These are phyloP conservation scores for Caenorhabditis latens DNA, from an alignment of 1,140 invertebrate species.

Conservation along the genomic window DNA sequence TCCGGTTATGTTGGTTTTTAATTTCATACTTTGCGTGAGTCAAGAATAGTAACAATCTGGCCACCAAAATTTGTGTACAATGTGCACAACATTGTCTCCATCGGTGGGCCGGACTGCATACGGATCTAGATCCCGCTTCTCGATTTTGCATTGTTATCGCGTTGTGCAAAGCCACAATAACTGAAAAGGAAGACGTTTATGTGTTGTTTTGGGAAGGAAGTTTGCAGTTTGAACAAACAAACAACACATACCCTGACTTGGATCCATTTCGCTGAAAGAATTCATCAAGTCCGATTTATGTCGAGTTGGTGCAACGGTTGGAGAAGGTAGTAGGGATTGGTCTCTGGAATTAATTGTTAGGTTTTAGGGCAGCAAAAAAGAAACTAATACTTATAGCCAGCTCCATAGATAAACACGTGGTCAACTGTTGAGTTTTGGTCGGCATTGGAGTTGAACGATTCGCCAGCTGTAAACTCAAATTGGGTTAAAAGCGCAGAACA, in stretches of 20 bases:
- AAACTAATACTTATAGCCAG: slow-evolving; percentile 48
- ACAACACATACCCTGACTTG: slow-evolving; percentile 67
- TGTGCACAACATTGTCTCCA: slow-evolving; percentile 83
- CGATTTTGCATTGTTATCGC: slow-evolving; percentile 83
- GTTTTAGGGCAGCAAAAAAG: background rate
- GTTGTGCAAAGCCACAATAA: slow-evolving; percentile 83
- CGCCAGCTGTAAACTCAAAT: slow-evolving; percentile 51
- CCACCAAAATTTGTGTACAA: slow-evolving; percentile 82
- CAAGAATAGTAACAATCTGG: slow-evolving; percentile 66
- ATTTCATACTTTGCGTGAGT: slow-evolving; percentile 59
- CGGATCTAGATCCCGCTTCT: slow-evolving; percentile 80
- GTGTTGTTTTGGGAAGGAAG: background rate
- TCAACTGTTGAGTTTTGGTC: slow-evolving; percentile 67
- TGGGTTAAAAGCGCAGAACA: background rate
- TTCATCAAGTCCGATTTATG: slow-evolving; percentile 69
- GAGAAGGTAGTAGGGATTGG: slow-evolving; percentile 56
- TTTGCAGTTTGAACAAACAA: slow-evolving; percentile 50
- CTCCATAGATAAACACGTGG: slow-evolving; percentile 68
- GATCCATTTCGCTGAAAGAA: slow-evolving; percentile 73
- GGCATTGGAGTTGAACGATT: slow-evolving; percentile 57
- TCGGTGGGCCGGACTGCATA: slow-evolving; percentile 78
- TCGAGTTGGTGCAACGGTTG: slow-evolving; percentile 49
- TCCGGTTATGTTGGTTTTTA: background rate
- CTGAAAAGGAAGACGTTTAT: slow-evolving; percentile 60
- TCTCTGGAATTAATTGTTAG: slow-evolving; percentile 42